phyloP scores from a whole-genome alignment of 2,888 invertebrate genomes.

The Ormyrus rosae region DNA sequence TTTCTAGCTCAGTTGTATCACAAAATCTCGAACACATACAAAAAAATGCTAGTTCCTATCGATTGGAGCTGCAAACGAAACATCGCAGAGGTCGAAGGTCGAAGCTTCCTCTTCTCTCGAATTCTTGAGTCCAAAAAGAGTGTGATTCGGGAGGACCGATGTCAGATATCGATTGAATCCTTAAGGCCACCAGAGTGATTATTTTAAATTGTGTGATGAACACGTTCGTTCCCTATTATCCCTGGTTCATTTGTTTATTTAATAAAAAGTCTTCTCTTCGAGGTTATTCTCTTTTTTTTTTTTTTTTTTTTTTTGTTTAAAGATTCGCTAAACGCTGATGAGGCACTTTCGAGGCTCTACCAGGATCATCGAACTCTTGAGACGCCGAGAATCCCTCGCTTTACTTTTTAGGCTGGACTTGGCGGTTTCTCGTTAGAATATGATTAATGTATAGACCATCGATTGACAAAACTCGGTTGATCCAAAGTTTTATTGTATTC shows the following conservation, averaged over 20 bases:
- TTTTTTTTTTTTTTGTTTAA: constrained; percentile 51
- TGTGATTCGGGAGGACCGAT: constrained; percentile 66
- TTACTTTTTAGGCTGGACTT: constrained; percentile 44
- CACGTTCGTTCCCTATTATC: constrained; percentile 54
- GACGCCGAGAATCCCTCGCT: constrained; percentile 38
- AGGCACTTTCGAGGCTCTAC: constrained; percentile 72
- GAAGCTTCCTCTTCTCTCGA: constrained; percentile 37
- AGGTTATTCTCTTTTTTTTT: constrained; percentile 34
- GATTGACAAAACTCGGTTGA: constrained; percentile 44
- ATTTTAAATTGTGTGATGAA: constrained; percentile 61
- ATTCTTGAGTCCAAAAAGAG: constrained; percentile 62
- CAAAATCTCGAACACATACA: neutral
- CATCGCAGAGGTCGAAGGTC: constrained; percentile 60
- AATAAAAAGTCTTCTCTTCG: constrained; percentile 52
- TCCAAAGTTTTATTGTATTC: constrained; percentile 24
- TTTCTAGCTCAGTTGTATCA: constrained; percentile 46
- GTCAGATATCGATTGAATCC: constrained; percentile 72
- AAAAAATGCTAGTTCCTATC: constrained; percentile 53
- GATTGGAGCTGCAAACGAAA: constrained; percentile 56
- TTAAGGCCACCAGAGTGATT: constrained; percentile 75
- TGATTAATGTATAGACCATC: constrained; percentile 25
- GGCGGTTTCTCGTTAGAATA: constrained; percentile 19
- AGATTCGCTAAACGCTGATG: constrained; percentile 64
- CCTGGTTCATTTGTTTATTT: constrained; percentile 45
- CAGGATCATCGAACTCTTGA: constrained; percentile 52